phyloP scores from a whole-genome alignment of 2,113 vertebrate genomes.

The Antidorcas marsupialis region DNA sequence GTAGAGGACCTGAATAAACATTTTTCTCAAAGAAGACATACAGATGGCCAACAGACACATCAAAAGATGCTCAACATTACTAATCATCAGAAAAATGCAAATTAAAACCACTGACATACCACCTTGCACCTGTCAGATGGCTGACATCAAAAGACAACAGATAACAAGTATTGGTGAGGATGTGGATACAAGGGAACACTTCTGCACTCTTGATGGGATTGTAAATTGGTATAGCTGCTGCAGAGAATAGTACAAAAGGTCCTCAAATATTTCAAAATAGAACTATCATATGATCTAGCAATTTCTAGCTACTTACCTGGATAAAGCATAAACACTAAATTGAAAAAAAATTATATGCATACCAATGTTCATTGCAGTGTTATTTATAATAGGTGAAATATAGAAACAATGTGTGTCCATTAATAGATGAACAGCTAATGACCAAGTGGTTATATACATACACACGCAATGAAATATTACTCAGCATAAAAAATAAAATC shows the following conservation, averaged over 20 bases:
- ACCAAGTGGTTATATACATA: not conserved
- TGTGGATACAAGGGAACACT: not conserved
- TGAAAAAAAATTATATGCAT: not conserved
- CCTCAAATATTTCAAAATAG: not conserved
- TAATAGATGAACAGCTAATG: not conserved
- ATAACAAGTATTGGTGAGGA: not conserved
- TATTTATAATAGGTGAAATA: not conserved
- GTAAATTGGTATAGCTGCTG: not conserved
- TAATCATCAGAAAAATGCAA: not conserved
- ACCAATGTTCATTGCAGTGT: not conserved
- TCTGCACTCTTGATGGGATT: not conserved
- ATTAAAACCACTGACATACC: not conserved
- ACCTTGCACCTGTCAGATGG: not conserved
- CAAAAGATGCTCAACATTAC: not conserved
- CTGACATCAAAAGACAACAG: not conserved
- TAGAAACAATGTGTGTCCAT: not conserved
- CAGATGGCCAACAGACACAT: not conserved
- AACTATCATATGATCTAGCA: not conserved
- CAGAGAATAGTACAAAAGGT: not conserved
- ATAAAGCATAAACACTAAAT: not conserved
- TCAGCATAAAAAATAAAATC: not conserved
- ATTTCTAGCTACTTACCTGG: not conserved
- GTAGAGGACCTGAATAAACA: not conserved
- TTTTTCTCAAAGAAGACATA: not conserved
- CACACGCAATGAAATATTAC: not conserved